Conservation (phyloP, 2,113 vertebrate genomes). For the Eulemur rufifrons region DNA sequence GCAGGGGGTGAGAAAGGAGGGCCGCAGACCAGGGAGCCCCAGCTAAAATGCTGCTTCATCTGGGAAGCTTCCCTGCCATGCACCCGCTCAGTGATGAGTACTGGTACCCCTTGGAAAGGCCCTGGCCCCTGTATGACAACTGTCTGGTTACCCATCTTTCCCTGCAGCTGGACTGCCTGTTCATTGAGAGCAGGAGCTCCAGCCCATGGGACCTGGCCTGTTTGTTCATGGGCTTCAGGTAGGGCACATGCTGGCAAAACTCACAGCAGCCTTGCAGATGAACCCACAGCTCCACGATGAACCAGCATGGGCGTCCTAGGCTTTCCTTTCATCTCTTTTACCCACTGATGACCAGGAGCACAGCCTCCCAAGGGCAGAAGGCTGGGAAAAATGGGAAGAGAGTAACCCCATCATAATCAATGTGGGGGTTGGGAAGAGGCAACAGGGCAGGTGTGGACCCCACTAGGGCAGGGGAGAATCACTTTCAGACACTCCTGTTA, state of each 20-base stretch:
- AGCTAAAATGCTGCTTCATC: background rate
- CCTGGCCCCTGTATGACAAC: background rate
- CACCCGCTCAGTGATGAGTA: background rate
- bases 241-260: background rate
- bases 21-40: background rate
- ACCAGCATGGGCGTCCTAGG: rapidly evolving
- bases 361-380: background rate
- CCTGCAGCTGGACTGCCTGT: background rate
- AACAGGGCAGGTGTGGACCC: background rate
- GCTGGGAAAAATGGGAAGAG: background rate
- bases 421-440: background rate
- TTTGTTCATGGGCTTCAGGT: background rate
- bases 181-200: background rate
- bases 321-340: background rate
- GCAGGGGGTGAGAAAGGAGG: background rate
- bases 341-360: background rate
- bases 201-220: rapidly evolving
- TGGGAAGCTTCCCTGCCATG: background rate
- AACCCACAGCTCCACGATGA: background rate
- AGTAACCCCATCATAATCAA: background rate
- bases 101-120: background rate
- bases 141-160: background rate
- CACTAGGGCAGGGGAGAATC: background rate
- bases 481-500: background rate
- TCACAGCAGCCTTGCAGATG: background rate